Conservation (phyloP, 1,140 invertebrate species). For the fruit fly (Drosophila melanogaster) region Release_6_plus_ISO1_MT NT_033777.3:30034501-30035000, state of each 20-base stretch:
- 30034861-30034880: slow-evolving; percentile 71
- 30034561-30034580: slow-evolving; percentile 7
- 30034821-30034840: slow-evolving; percentile 84
- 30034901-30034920: slow-evolving; percentile 82
- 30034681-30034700: slow-evolving; percentile 18
- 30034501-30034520: slow-evolving; percentile 75
- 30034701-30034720: slow-evolving; percentile 12
- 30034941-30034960: slow-evolving; percentile 71
- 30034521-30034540: slow-evolving; percentile 56
- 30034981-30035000: slow-evolving; percentile 67
- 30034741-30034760: slow-evolving; percentile 49
- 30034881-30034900: slow-evolving; percentile 83
- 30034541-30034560: slow-evolving; percentile 40
- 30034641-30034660: slow-evolving; percentile 6
- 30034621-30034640: slow-evolving; percentile 3
- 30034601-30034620: slow-evolving; percentile 23
- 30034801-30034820: slow-evolving; percentile 79
- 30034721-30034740: slow-evolving; percentile 41
- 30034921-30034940: slow-evolving; percentile 83
- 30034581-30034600: neutral
- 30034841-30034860: slow-evolving; percentile 81
- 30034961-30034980: slow-evolving; percentile 60
- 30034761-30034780: slow-evolving; percentile 52
- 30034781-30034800: slow-evolving; percentile 76
- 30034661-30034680: slow-evolving; percentile 15